phyloP scores from a whole-genome alignment of 2,888 invertebrate genomes.

The Macrophya annulata region DNA sequence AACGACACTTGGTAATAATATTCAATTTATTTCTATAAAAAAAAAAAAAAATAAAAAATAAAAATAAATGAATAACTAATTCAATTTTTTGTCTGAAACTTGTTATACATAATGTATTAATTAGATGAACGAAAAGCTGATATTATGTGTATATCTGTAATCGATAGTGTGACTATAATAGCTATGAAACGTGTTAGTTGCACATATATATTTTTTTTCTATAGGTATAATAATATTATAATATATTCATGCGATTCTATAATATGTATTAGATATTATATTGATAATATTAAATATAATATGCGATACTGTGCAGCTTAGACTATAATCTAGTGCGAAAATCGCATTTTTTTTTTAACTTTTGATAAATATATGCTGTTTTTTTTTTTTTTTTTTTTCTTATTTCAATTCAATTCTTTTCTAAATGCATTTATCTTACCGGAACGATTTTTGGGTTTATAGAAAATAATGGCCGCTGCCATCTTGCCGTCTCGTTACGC shows the following conservation, averaged over 20 bases:
- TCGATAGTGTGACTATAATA: slow-evolving; percentile 7
- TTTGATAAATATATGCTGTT: not conserved
- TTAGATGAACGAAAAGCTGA: slow-evolving; percentile 37
- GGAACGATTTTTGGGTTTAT: slow-evolving; percentile 50
- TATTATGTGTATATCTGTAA: too few relatives aligned
- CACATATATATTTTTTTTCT: not conserved
- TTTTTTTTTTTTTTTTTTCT: slow-evolving; percentile 9
- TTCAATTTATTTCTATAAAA: not conserved
- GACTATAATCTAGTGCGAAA: slow-evolving; percentile 52
- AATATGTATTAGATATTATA: slow-evolving; percentile 24
- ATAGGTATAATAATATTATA: not conserved
- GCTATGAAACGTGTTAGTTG: slow-evolving; percentile 34
- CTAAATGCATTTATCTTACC: slow-evolving; percentile 44
- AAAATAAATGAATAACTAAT: too few relatives aligned
- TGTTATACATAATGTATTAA: not conserved
- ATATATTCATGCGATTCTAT: slow-evolving; percentile 28
- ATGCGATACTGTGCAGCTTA: slow-evolving; percentile 46
- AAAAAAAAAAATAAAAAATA: not conserved
- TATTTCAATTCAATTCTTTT: not conserved
- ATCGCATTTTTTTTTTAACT: slow-evolving; percentile 20
- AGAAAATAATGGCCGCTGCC: slow-evolving; percentile 79
- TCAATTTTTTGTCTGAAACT: not conserved
- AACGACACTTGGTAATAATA: too few relatives aligned
- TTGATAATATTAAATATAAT: not conserved
- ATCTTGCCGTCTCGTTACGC: slow-evolving; percentile 81